These are phyloP conservation scores for Anolis sagrei DNA, from an alignment of 2,113 vertebrate species.

Conservation along the genomic window DNA sequence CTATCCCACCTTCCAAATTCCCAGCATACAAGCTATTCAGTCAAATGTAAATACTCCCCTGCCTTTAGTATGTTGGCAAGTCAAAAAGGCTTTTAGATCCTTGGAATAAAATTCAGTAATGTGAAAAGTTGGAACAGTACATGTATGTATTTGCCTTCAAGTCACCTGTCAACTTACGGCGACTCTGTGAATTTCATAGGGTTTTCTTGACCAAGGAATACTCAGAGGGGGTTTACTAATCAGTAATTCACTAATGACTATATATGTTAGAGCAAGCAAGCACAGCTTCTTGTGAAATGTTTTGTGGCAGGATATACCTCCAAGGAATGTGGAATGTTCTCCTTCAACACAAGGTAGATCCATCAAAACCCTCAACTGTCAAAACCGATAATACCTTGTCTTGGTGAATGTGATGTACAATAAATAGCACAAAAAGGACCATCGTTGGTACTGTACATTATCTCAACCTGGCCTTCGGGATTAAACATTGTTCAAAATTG, in stretches of 20 bases:
- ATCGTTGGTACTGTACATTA: background rate
- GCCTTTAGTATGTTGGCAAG: constrained; percentile 23
- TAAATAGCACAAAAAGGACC: background rate
- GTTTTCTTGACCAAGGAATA: too few species aligned
- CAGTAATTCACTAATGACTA: constrained; percentile 31
- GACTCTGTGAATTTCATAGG: too few species aligned
- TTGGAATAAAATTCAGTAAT: constrained; percentile 25
- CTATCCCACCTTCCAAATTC: background rate
- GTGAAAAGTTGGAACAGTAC: constrained; percentile 24
- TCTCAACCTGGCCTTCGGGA: background rate
- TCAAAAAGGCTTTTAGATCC: constrained; percentile 5
- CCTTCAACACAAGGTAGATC: background rate
- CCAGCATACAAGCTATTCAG: background rate
- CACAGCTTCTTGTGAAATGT: background rate
- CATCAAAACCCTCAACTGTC: constrained; percentile 7
- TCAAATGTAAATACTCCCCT: background rate
- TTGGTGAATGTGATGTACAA: constrained; percentile 6
- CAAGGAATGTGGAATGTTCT: background rate
- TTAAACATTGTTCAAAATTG: background rate
- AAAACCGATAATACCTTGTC: background rate
- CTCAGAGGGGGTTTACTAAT: background rate
- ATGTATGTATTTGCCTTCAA: too few species aligned
- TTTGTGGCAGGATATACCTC: constrained; percentile 38
- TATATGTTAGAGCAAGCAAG: constrained; percentile 20
- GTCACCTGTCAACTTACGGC: too few species aligned